Conservation (phyloP, 2,797 vertebrate species). For the Calcarius lapponicus region DNA sequence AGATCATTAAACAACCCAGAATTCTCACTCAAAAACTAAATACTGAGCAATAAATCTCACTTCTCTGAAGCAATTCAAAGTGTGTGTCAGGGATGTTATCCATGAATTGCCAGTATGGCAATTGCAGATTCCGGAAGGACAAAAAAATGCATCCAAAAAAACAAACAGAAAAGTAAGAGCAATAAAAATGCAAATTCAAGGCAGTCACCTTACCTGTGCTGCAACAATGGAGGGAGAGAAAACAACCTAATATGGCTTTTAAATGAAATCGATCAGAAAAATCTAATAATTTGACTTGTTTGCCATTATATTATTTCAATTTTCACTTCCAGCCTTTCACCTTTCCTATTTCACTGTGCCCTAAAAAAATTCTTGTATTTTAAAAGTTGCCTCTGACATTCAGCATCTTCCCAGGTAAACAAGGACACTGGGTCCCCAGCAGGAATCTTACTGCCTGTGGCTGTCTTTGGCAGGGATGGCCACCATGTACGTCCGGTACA, state of each 20-base stretch:
- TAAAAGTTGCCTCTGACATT: background rate
- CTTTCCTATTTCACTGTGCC: background rate
- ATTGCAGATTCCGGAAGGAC: background rate
- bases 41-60: background rate
- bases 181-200: background rate
- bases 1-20: background rate
- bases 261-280: background rate
- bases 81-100: background rate
- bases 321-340: background rate
- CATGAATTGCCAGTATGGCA: background rate
- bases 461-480: conserved; percentile 80
- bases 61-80: background rate
- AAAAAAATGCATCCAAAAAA: background rate
- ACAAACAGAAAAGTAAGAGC: background rate
- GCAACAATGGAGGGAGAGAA: background rate
- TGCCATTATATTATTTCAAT: background rate
- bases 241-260: background rate
- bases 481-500: conserved; percentile 91
- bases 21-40: background rate
- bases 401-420: background rate
- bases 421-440: background rate
- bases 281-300: background rate
- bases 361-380: background rate
- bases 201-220: background rate
- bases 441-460: background rate